A percentile compares a stretch with the other conserved stretches of the same genome.
phyloP scores from a whole-genome alignment of 2,113 vertebrate genomes.

The Oriolus oriolus region DNA sequence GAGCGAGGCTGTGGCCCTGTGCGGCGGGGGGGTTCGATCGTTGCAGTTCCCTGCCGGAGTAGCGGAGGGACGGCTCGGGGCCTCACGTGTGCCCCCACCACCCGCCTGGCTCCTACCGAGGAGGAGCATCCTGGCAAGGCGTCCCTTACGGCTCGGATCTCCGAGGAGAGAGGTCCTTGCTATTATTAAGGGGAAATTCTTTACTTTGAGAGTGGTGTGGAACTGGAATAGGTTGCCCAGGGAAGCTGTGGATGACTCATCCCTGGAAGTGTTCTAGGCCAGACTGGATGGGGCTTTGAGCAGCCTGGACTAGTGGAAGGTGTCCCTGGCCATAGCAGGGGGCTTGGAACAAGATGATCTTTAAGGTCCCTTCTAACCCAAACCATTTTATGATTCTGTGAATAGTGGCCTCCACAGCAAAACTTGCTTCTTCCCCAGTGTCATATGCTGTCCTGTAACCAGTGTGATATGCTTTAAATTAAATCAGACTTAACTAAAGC shows the following conservation, averaged over 20 bases:
- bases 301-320: background rate
- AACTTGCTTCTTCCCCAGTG: background rate
- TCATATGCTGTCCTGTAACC: background rate
- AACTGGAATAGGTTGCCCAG: background rate
- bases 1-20: background rate
- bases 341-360: background rate
- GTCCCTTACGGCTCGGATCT: background rate
- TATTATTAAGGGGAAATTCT: background rate
- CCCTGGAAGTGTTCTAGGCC: background rate
- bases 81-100: background rate
- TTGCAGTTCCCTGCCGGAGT: background rate
- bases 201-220: background rate
- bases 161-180: background rate
- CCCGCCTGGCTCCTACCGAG: background rate
- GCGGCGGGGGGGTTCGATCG: background rate
- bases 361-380: background rate
- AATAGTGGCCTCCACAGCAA: background rate
- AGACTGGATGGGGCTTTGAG: background rate
- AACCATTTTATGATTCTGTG: background rate
- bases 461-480: background rate
- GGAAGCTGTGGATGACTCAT: background rate
- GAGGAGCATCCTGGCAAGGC: background rate
- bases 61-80: no score
- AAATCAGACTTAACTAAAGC: background rate
- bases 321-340: background rate